Evolutionary conservation across 1,140 invertebrate genomes (phyloP).

Genomic region (Ceratitis capitata): DNA sequence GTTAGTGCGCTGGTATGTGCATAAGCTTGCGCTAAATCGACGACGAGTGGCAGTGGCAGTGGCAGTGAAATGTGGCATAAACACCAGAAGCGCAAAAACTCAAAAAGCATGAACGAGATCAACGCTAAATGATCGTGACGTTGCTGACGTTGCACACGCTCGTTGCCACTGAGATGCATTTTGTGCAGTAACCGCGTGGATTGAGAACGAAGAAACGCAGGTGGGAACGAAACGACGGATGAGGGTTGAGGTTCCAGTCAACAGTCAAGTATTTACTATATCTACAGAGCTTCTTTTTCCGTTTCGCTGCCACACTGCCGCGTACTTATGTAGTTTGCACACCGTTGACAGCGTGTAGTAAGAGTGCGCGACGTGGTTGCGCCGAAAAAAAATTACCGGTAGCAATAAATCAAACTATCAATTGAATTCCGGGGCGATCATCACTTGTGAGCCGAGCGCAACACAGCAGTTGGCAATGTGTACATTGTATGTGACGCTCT

Average conservation of each 20-base stretch:
- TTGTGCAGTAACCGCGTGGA: too few relatives aligned
- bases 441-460: conserved; percentile 54
- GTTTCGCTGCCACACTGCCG: neutral
- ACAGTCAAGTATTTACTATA: neutral
- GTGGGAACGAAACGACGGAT: neutral
- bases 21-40: neutral
- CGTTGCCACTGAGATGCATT: conserved; percentile 21
- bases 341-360: neutral
- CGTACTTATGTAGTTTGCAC: neutral
- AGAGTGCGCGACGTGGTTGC: neutral
- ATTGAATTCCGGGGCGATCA: conserved; percentile 65
- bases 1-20: too few relatives aligned
- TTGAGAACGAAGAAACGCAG: too few relatives aligned
- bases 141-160: conserved; percentile 6
- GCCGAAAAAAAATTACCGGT: conserved; percentile 62
- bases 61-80: conserved; percentile 39
- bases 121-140: conserved; percentile 42
- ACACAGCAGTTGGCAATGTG: conserved; percentile 32
- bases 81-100: conserved; percentile 59
- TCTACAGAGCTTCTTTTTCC: too few relatives aligned
- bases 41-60: neutral
- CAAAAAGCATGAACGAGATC: conserved; percentile 60
- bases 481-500: neutral
- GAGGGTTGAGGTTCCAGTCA: too few relatives aligned
- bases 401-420: conserved; percentile 66